Base-by-base conservation (phyloP, 2,888 invertebrate species). In the Leptinotarsa haldemani region DNA sequence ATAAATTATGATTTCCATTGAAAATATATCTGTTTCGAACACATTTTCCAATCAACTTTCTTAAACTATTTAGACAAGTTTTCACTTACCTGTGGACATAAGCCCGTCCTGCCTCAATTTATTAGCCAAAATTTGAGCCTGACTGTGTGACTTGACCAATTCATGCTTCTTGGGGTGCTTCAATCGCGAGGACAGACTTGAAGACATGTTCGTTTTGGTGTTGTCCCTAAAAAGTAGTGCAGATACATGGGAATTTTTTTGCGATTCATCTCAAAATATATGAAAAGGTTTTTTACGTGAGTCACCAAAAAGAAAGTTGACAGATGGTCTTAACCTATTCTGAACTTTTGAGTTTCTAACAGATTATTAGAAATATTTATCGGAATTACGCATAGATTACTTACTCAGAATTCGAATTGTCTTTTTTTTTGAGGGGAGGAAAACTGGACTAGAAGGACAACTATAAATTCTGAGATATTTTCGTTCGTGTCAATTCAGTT, bases 91-190 rank as follows among this genome's bases (percentile, higher is more conserved):
- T 83, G 86, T 86, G 67, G 82, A 81, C 83, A 88, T 83, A 67
- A 87, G 85, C 70, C 88, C 88, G 82, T 88, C 88, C 81, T 87
- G 87, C 69, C 86, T 81, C 50, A 88, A 78, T 80, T 87, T 87
- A 76, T 84, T 87, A 16, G 87, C 87, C 77, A 88, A 83, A 68
- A 87, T 83, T 79, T 87, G 87, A 4, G 88, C 86, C 74, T 87
- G 86, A 81, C 87, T 87, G 78, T 86, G 86, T 9, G 87, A 86
- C 80, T 87, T 87, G 66, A 84, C 81, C 73, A 87, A 80, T 79
- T 87, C 88, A 77, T 87, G 86, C 81, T 86, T 86, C 76, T 85
- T 87, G 66, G 86, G 85, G 75, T 85, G 84, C 80, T 87, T 86
- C 76, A 88, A 80, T 74, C 87, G 86, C 78, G 87, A 85, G 77